Evolutionary conservation across 2,888 invertebrate species (phyloP), one percentile per base, ranked within the genome.

Genomic region (Malthinus seriepunctatus): DNA sequence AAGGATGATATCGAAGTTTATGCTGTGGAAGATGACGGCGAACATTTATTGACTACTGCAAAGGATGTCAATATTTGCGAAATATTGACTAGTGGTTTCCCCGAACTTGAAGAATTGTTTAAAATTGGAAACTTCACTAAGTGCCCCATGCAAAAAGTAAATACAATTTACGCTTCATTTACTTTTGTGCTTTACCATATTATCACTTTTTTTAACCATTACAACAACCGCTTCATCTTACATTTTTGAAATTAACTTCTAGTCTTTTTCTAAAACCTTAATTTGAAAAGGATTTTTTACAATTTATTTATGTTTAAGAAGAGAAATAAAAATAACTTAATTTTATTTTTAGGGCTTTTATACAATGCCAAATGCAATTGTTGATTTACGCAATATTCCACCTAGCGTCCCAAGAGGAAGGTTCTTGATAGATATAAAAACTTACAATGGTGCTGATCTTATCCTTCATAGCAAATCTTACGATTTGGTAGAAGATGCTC

Each of bases 71-170:
- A 51, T 11, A 47, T 60, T 8, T 60, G 60, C 31, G 60, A 60
- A 11, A 42, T 60, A n/a, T 37, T 60, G 11, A 48, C 47, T 5
- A 55, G 60, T 15, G 60, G 51, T 10, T 60, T 32, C 14, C 47
- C 60, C 10, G 60, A 60, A 45, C 35, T 60, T 4, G 60, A 60
- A 37, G 51, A 55, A 14, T 12, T 60, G n/a, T 55, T 60, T 34
- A 60, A 60, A 44, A 32, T 60, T 56, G 60, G 60, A 12, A 60
- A 60, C 15, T 55, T 60, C 15, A 51, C 51, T 9, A 56, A 60
- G 37, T 60, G 60, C 11, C 60, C 60, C 8, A 60, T 60, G 55
- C 39, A 55, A 42, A 46, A 46, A 33, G 60, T 60, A 51, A 42
- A 45, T 47, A 46, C 39, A 14, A n/a, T 46, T 32, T n/a, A n/a